Percentiles rank a stretch among this genome's conserved stretches.
Conservation (phyloP, 2,888 invertebrate species). For the Dynastes hyllus region DNA sequence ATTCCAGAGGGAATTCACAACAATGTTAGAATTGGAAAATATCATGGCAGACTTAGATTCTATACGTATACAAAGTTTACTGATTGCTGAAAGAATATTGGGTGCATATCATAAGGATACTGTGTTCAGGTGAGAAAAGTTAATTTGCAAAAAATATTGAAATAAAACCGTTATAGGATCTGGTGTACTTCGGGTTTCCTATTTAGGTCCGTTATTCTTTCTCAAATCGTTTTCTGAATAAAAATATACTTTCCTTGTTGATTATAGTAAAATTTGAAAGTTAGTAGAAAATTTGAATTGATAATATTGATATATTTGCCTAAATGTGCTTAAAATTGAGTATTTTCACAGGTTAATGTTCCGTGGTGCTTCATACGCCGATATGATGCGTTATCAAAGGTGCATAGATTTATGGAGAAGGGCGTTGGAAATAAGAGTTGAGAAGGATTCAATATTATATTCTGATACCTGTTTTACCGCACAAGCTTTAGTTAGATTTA, state of each 20-base stretch:
- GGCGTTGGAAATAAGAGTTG: constrained; percentile 85
- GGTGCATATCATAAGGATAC: constrained; percentile 92
- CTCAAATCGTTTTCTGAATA: not conserved
- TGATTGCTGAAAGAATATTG: constrained; percentile 91
- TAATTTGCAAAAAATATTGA: not conserved
- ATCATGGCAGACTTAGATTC: constrained; percentile 87
- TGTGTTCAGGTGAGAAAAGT: constrained; percentile 74
- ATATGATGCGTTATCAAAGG: constrained; percentile 83
- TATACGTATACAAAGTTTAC: constrained; percentile 89
- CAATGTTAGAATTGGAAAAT: constrained; percentile 81
- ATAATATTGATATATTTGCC: no score
- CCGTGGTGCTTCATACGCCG: constrained; percentile 83
- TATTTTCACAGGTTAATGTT: constrained; percentile 67
- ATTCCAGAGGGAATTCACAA: constrained; percentile 83
- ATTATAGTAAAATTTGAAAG: not conserved
- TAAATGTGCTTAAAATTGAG: not conserved
- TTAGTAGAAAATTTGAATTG: not conserved
- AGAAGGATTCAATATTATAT: constrained; percentile 83
- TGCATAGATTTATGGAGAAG: constrained; percentile 92
- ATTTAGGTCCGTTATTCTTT: not conserved
- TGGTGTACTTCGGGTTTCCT: not conserved
- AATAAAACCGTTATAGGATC: no score
- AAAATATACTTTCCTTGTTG: not conserved
- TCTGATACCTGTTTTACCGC: constrained; percentile 91
- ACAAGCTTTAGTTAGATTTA: constrained; percentile 88